Evolutionary conservation across 1,140 invertebrate genomes (phyloP).

Genomic region (Zaprionus lachaisei): DNA sequence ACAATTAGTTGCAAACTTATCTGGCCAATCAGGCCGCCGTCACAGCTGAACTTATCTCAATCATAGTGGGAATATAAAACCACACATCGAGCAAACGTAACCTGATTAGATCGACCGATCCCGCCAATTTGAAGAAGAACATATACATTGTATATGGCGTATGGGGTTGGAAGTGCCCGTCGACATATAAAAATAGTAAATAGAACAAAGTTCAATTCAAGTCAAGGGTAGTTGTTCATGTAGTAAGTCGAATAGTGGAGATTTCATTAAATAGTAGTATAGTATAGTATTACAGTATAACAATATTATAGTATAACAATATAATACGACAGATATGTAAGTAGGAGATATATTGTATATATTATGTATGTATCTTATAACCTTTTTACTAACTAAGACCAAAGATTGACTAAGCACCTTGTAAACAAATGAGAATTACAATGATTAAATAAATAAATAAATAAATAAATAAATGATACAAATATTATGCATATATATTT

Average conservation of each 20-base stretch:
- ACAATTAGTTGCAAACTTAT: background rate
- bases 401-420: no score
- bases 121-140: background rate
- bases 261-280: background rate
- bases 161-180: background rate
- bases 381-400: no score
- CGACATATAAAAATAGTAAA: background rate
- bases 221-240: background rate
- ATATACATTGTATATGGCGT: background rate
- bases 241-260: background rate
- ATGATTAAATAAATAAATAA: no score
- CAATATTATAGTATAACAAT: no score
- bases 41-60: background rate
- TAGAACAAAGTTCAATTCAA: background rate
- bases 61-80: background rate
- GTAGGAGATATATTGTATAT: no score
- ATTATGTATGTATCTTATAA: no score
- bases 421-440: no score
- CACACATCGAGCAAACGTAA: background rate
- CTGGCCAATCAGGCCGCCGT: background rate
- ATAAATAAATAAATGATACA: no score
- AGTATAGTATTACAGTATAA: no score
- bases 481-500: no score
- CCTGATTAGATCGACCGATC: background rate
- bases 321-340: no score